Evolutionary conservation across 2,113 vertebrate genomes (phyloP).

Genomic region (Macquaria australasica): DNA sequence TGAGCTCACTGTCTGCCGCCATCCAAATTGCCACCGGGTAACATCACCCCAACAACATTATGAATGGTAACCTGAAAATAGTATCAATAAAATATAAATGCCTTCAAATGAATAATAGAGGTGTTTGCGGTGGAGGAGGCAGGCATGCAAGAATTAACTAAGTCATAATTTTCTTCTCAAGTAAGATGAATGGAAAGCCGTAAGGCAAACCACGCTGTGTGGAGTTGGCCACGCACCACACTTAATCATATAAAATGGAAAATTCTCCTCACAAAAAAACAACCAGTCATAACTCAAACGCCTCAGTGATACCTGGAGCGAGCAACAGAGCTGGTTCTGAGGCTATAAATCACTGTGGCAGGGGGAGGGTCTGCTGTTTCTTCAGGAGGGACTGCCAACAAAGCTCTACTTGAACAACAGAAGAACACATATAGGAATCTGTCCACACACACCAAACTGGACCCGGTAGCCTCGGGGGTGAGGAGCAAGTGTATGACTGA

Average conservation of each 20-base stretch:
- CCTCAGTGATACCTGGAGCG: constrained; percentile 33
- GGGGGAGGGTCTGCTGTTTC: constrained; percentile 23
- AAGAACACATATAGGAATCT: background rate
- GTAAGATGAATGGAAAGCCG: constrained; percentile 65
- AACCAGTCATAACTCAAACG: constrained; percentile 63
- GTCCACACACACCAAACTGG: background rate
- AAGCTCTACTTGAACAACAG: constrained; percentile 23
- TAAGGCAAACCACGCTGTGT: constrained; percentile 32
- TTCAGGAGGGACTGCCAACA: constrained; percentile 29
- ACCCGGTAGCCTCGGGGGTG: background rate
- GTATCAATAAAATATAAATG: constrained; percentile 74
- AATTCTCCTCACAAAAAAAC: constrained; percentile 56
- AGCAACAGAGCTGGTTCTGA: constrained; percentile 32
- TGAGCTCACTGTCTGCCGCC: constrained; percentile 60
- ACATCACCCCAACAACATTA: constrained; percentile 47
- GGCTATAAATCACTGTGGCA: constrained; percentile 60
- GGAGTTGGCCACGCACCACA: constrained; percentile 38
- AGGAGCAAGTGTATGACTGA: background rate
- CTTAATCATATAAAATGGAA: constrained; percentile 74
- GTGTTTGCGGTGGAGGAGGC: constrained; percentile 50
- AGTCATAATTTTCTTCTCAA: constrained; percentile 68
- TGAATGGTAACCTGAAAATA: constrained; percentile 66
- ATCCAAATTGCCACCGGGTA: constrained; percentile 36
- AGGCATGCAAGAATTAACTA: constrained; percentile 65
- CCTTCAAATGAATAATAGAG: constrained; percentile 74